phyloP scores from a whole-genome alignment of 2,888 invertebrate species.

The Cephus runcator region DNA sequence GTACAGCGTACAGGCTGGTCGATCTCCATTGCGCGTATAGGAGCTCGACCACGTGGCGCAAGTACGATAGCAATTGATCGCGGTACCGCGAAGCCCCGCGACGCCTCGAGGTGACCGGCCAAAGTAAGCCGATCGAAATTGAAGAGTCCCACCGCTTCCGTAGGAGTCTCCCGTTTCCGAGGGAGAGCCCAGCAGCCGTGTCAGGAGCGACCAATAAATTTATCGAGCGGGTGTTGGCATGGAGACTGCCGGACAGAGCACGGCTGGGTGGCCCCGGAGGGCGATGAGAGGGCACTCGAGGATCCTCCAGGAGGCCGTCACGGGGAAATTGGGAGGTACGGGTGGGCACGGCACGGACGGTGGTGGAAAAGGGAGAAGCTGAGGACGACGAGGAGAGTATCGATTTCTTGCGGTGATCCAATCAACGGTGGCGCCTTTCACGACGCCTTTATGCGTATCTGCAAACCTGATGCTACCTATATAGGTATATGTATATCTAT shows the following conservation, averaged over 20 bases:
- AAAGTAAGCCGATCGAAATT: not conserved
- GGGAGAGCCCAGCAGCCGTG: slow-evolving; percentile 32
- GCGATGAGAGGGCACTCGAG: slow-evolving; percentile 62
- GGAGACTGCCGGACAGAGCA: slow-evolving; percentile 64
- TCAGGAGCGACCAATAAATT: slow-evolving; percentile 64
- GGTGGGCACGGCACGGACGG: slow-evolving; percentile 25
- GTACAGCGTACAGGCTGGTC: not conserved
- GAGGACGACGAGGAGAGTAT: slow-evolving; percentile 45
- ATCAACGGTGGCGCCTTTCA: slow-evolving; percentile 62
- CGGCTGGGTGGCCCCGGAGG: slow-evolving; percentile 60
- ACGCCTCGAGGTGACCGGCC: not conserved
- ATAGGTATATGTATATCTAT: not conserved
- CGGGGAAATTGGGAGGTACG: slow-evolving; percentile 55
- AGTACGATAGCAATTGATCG: not conserved
- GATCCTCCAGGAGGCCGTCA: slow-evolving; percentile 64
- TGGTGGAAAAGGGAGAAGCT: slow-evolving; percentile 27
- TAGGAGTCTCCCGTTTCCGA: not conserved
- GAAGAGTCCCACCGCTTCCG: not conserved
- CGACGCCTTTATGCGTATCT: slow-evolving; percentile 44
- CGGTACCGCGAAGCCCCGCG: not conserved
- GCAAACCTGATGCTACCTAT: not conserved
- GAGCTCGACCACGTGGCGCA: not conserved
- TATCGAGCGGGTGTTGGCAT: slow-evolving; percentile 66
- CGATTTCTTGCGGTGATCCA: slow-evolving; percentile 63
- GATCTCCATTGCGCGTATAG: not conserved